Evolutionary conservation across 2,113 vertebrate genomes (phyloP).

Genomic region (Crotalus viridis): DNA sequence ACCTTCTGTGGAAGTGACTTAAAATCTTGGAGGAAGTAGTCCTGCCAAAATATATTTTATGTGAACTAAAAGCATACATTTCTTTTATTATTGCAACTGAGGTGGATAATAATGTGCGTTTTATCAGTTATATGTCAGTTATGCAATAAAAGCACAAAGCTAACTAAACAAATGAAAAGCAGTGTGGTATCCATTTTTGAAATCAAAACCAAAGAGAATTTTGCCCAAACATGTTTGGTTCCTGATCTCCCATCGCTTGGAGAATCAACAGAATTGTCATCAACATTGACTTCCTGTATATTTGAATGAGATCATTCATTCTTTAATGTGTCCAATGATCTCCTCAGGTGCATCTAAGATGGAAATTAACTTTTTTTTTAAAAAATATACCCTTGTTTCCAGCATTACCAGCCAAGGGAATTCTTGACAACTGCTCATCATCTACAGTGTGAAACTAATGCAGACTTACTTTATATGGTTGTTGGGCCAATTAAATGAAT

Average conservation of each 20-base stretch:
- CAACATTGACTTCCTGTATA: background rate
- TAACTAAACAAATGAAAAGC: background rate
- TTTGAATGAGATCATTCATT: background rate
- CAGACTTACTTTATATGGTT: background rate
- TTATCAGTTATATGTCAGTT: background rate
- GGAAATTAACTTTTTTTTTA: background rate
- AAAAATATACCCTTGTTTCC: background rate
- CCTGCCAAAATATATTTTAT: background rate
- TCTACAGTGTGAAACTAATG: background rate
- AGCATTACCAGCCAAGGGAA: background rate
- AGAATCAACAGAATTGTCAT: background rate
- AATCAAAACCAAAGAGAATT: background rate
- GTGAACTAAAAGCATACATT: background rate
- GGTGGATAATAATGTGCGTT: background rate
- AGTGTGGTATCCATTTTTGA: background rate
- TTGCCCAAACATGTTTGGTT: background rate
- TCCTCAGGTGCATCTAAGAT: background rate
- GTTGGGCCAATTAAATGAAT: background rate
- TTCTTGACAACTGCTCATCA: background rate
- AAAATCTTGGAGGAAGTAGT: background rate
- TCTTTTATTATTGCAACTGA: background rate
- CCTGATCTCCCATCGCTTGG: background rate
- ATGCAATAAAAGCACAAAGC: background rate
- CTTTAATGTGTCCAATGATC: background rate
- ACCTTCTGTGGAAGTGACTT: background rate